A percentile compares a stretch with the other conserved stretches of the same genome.
Evolutionary conservation across 92 coral and sea anemone species (phyloP).

Genomic region (Porites divaricata): DNA sequence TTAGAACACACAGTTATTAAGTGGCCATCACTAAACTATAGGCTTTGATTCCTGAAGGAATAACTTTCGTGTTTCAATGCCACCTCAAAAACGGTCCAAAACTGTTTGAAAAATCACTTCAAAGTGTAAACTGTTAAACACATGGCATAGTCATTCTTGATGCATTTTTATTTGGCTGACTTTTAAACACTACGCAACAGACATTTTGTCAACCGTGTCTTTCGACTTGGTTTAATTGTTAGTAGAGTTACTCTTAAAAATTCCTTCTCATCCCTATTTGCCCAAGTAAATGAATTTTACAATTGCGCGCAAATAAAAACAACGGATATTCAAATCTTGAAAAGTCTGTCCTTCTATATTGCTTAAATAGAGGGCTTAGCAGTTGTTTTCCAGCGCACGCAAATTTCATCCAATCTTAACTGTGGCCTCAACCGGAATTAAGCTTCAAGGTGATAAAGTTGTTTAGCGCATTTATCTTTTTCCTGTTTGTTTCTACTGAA

Average conservation of each 20-base stretch:
- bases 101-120: too few relatives aligned
- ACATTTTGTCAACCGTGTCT: constrained; percentile 1
- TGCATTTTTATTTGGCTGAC: not conserved
- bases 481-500: not conserved
- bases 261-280: not conserved
- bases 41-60: too few relatives aligned
- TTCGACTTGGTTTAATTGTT: not conserved
- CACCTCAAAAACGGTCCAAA: too few relatives aligned
- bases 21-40: too few relatives aligned
- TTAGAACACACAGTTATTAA: too few relatives aligned
- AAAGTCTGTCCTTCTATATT: not conserved
- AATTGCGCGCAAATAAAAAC: not conserved
- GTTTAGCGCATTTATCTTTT: not conserved
- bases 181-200: not conserved
- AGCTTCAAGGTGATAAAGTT: not conserved
- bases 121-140: too few relatives aligned
- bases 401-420: not conserved
- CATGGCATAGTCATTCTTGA: too few relatives aligned
- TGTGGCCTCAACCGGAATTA: not conserved
- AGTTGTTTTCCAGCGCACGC: not conserved
- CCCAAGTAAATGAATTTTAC: not conserved
- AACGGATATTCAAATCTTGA: not conserved
- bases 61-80: too few relatives aligned
- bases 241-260: not conserved
- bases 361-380: not conserved